Conservation (phyloP, 1,140 invertebrate species). For the Drosophila malerkotliana region DNA sequence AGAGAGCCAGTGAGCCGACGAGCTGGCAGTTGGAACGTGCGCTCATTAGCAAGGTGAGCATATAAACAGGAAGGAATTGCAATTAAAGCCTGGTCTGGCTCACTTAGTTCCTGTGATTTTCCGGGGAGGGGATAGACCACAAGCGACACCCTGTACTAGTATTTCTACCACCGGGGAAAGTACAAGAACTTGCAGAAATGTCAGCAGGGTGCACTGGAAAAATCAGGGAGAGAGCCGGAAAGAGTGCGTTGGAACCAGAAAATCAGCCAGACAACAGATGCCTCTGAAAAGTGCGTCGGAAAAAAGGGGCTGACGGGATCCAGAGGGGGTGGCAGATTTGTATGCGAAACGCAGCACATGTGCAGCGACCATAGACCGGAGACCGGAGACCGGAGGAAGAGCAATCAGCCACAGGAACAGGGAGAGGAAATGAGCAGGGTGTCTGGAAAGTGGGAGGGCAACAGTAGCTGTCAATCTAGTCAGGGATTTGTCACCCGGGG, state of each 20-base stretch:
- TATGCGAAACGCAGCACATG: constrained; percentile 75
- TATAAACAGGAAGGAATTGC: constrained; percentile 66
- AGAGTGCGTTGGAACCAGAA: constrained; percentile 57
- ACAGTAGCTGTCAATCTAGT: constrained; percentile 44
- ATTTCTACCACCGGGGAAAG: constrained; percentile 34
- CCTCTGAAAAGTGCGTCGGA: constrained; percentile 21
- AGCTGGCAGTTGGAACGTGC: constrained; percentile 50
- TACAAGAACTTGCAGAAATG: constrained; percentile 44
- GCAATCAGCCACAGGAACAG: constrained; percentile 4
- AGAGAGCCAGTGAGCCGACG: constrained; percentile 18
- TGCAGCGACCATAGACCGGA: constrained; percentile 15
- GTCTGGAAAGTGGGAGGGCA: constrained; percentile 1
- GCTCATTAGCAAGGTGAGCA: constrained; percentile 64
- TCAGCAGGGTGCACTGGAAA: constrained; percentile 61
- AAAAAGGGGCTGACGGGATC: background rate
- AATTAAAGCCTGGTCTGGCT: constrained; percentile 49
- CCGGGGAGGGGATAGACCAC: constrained; percentile 14
- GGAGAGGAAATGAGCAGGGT: background rate
- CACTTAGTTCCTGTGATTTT: constrained; percentile 52
- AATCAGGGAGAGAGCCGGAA: constrained; percentile 25
- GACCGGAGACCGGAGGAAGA: constrained; percentile 8
- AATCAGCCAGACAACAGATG: constrained; percentile 60
- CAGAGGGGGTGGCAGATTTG: constrained; percentile 30
- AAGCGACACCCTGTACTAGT: constrained; percentile 40
- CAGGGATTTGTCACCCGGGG: constrained; percentile 51